Evolutionary conservation across 1,140 invertebrate genomes (phyloP), one percentile per base, ranked within the genome.

Genomic region (Pseudomyrmex flavicornis): DNA sequence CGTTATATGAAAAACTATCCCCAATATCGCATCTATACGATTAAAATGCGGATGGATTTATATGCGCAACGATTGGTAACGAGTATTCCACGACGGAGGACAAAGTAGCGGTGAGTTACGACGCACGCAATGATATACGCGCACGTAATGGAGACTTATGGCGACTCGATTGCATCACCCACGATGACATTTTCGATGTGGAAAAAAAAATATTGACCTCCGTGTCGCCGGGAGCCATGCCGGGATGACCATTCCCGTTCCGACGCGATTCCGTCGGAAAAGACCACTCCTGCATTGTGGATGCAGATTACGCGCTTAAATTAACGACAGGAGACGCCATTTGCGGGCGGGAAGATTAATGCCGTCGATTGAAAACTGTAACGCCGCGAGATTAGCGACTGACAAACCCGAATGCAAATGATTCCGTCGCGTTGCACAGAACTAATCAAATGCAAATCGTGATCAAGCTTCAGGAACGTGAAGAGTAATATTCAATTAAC

Each of bases 81-180:
- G 68, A 83, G 83, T 82, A 85, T 63, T 86, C 76, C 56, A 35
- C 46, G 69, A 83, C 50, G 44, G 46, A 22, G n/a, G 15, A 52
- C 15, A 61, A 75, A 75, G 70, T 75, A 82, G 50, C 48, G 83
- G 85, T 90, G 88, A 90, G 89, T 88, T 89, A 90, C 80, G 72
- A 82, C 82, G 82, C 89, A 86, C 83, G 90, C 89, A 84, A 91
- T 88, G 86, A 91, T 88, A 89, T 85, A 83, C 61, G 76, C 58
- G 59, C 83, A 83, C 87, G 83, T 91, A 91, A 91, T 91, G 89
- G 89, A 91, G 90, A 91, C 90, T 90, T 90, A 90, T 90, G 88
- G 90, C 73, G 63, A 85, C 74, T 65, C 80, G 70, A 77, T 68
- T 79, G 84, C 68, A 82, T 63, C 85, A 52, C 17, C 0, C 35